Conservation (phyloP, 2,888 invertebrate species). For the Trissonchulus sp. region DNA sequence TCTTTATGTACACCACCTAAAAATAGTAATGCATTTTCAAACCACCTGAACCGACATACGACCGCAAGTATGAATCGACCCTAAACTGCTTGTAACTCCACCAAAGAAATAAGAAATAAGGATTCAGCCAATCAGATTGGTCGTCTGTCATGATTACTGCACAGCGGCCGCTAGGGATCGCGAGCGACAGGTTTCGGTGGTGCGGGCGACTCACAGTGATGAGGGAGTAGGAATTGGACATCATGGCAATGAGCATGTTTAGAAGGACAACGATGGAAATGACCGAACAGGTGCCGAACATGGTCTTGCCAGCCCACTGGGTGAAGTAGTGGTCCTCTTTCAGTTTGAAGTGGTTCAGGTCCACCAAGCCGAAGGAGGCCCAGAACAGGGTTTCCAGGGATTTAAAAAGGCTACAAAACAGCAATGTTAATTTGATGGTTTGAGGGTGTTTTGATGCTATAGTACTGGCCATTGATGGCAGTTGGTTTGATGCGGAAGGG, state of each 20-base stretch:
- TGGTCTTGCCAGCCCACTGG: conserved; percentile 92
- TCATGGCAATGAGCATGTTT: conserved; percentile 95
- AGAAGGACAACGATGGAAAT: conserved; percentile 92
- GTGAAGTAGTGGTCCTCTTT: conserved; percentile 93
- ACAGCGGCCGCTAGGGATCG: too few species aligned
- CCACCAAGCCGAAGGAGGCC: conserved; percentile 91
- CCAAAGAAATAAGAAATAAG: too few species aligned
- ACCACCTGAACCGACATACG: too few species aligned
- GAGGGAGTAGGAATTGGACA: conserved; percentile 96
- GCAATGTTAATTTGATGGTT: too few species aligned
- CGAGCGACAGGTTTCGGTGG: too few species aligned
- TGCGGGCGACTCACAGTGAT: conserved; percentile 80
- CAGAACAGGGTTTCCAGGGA: conserved; percentile 93
- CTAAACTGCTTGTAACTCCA: too few species aligned
- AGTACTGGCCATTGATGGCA: background rate
- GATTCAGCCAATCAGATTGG: too few species aligned
- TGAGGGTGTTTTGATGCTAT: background rate
- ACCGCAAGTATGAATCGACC: too few species aligned
- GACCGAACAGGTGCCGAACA: conserved; percentile 94
- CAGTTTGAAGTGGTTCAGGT: conserved; percentile 87
- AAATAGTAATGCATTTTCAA: too few species aligned
- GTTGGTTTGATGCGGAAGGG: background rate
- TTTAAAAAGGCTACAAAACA: conserved; percentile 79
- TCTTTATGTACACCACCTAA: too few species aligned
- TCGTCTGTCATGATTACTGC: too few species aligned